A percentile compares a stretch with the other conserved stretches of the same genome.
Conservation (phyloP, 2,113 vertebrate genomes). For the Geococcyx californianus region DNA sequence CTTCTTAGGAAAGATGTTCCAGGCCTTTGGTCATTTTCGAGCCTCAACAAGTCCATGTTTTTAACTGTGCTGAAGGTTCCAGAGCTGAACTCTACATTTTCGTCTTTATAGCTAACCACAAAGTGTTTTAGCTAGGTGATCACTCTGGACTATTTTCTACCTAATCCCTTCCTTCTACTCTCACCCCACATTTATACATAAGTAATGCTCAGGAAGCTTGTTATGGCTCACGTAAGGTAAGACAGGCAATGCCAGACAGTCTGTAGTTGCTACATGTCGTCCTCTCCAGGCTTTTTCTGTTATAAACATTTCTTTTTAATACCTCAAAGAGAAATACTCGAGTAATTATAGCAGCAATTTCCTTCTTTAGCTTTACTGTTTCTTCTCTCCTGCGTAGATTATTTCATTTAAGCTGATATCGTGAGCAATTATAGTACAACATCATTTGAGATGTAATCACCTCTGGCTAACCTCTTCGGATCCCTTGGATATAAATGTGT, state of each 20-base stretch:
- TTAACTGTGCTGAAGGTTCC: too few species aligned
- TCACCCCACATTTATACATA: neutral
- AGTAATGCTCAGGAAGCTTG: neutral
- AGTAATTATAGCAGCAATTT: conserved; percentile 63
- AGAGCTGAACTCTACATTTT: neutral
- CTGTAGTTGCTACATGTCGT: neutral
- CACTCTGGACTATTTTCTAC: neutral
- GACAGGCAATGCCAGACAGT: neutral
- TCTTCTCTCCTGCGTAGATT: conserved; percentile 61
- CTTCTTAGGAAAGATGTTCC: too few species aligned
- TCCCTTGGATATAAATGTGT: conserved; percentile 40
- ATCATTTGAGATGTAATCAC: conserved; percentile 64
- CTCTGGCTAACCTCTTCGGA: conserved; percentile 57
- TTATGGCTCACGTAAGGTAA: neutral
- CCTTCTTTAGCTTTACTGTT: conserved; percentile 63
- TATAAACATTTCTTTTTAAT: conserved; percentile 48
- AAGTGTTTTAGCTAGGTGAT: neutral
- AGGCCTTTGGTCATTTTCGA: too few species aligned
- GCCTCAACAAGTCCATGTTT: too few species aligned
- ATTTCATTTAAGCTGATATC: conserved; percentile 67
- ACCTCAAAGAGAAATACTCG: conserved; percentile 58
- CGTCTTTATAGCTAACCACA: neutral
- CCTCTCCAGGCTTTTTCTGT: conserved; percentile 24
- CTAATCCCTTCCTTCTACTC: neutral
- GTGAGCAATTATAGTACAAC: conserved; percentile 52